Percentiles rank a stretch among this genome's conserved stretches.
phyloP scores from a whole-genome alignment of 2,888 invertebrate species.

The Criorhina ranunculi region DNA sequence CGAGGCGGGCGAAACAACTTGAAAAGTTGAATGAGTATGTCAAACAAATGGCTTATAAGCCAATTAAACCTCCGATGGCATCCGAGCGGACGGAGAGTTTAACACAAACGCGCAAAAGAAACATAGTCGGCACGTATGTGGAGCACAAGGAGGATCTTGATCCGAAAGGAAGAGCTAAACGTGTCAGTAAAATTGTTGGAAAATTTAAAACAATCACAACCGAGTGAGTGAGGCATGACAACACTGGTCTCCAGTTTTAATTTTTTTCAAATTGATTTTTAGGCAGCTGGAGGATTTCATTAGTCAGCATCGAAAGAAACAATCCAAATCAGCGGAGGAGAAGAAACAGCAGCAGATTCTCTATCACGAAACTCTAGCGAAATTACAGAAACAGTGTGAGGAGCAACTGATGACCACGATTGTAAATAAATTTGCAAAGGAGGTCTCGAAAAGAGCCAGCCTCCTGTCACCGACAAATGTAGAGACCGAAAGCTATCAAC shows the following conservation, averaged over 20 bases:
- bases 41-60: constrained; percentile 62
- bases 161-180: constrained; percentile 39
- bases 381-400: constrained; percentile 60
- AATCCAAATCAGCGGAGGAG: constrained; percentile 16
- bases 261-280: background rate
- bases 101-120: constrained; percentile 30
- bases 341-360: constrained; percentile 51
- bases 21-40: constrained; percentile 57
- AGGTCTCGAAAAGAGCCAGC: constrained; percentile 27
- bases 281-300: constrained; percentile 48
- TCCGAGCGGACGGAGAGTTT: constrained; percentile 38
- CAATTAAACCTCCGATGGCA: constrained; percentile 6
- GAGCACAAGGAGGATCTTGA: constrained; percentile 47
- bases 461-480: background rate
- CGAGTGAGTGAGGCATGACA: constrained; percentile 28
- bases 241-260: too few relatives aligned
- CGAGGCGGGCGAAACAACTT: constrained; percentile 5
- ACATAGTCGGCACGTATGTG: constrained; percentile 31
- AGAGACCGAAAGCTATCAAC: constrained; percentile 52
- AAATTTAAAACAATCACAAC: constrained; percentile 37
- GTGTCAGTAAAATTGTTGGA: constrained; percentile 32
- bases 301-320: constrained; percentile 47
- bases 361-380: constrained; percentile 49
- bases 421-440: constrained; percentile 50
- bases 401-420: constrained; percentile 58